Conservation (phyloP, 2,888 invertebrate species). For the Phorcus lineatus region DNA sequence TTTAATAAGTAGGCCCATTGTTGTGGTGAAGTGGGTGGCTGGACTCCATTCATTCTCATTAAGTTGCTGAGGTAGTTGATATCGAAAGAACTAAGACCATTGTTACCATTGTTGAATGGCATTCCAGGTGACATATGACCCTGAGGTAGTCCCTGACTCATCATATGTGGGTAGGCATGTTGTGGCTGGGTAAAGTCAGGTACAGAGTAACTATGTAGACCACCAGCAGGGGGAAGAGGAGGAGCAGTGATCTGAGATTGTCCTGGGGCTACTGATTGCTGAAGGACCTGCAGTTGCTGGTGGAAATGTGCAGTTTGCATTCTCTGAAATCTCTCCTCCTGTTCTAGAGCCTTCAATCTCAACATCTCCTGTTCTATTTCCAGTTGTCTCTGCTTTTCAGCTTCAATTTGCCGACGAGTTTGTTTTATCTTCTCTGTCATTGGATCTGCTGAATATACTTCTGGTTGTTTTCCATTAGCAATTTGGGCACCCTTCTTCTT, state of each 20-base stretch:
- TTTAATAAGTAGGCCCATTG: conserved; percentile 61
- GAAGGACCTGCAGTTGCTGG: conserved; percentile 41
- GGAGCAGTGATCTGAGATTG: neutral
- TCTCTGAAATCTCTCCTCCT: conserved; percentile 54
- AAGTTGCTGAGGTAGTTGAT: conserved; percentile 49
- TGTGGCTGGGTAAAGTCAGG: conserved; percentile 14
- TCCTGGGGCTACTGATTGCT: conserved; percentile 20
- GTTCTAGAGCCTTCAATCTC: conserved; percentile 55
- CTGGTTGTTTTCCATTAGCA: conserved; percentile 47
- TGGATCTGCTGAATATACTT: conserved; percentile 44
- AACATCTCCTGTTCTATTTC: conserved; percentile 60
- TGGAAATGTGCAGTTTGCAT: conserved; percentile 53
- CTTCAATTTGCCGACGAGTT: conserved; percentile 56
- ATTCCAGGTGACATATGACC: neutral
- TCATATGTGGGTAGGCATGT: neutral
- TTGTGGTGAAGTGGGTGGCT: conserved; percentile 54
- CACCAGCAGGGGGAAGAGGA: conserved; percentile 1
- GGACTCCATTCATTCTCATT: conserved; percentile 61
- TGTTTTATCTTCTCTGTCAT: conserved; percentile 46
- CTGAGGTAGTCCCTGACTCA: neutral
- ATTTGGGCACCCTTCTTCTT: conserved; percentile 55
- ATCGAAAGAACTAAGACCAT: conserved; percentile 45
- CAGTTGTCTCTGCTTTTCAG: conserved; percentile 52
- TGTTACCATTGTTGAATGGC: conserved; percentile 29
- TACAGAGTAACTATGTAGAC: neutral